Base-by-base conservation (phyloP, 2,113 vertebrate genomes). In the Platycercus adscitus region DNA sequence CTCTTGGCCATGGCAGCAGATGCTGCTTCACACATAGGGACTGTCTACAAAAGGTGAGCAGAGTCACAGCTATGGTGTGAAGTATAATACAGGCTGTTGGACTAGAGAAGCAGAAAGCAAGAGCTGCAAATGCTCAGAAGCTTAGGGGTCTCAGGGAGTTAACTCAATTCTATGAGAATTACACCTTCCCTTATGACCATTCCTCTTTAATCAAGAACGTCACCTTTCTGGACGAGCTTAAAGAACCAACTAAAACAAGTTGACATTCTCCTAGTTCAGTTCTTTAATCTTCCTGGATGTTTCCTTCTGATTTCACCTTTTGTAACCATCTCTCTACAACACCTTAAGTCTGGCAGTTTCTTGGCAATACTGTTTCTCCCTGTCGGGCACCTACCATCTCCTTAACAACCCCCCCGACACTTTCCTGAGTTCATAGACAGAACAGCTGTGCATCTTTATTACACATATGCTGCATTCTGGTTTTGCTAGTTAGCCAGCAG, bases 391-490 rank as follows among this genome's bases (percentile, higher is more conserved):
- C 94, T 92, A 63, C 81, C 11, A 17, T 60, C 77, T 81, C 84
- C 86, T 41, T 47, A 47, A 47, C 37, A 69, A 68, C 3, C 15
- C 63, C 58, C 56, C 81, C 64, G 35, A 41, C 87, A 49, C 17
- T 5, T 92, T 66, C 86, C 88, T 3, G 18, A 87, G 75, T 93
- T 95, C 96, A 94, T 41, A 94, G 91, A 96, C 92, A 87, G 94
- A 97, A 94, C 97, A 97, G 95, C 97, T 97, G 97, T 96, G 90
- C 94, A 93, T 96, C 92, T 94, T 97, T 96, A 96, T 86, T 89
- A 89, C 87, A 96, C 95, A 97, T 95, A 97, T 95, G 97, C 95
- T 86, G 82, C 89, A 49, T 85, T 93, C 94, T 95, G 95, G 89
- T 60, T 92, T 96, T 77, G 79, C 92, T 94, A 49, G 21, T 93